These are phyloP conservation scores for Lasioglossum zephyrum DNA, from an alignment of 2,888 invertebrate genomes.

Conservation along the genomic window DNA sequence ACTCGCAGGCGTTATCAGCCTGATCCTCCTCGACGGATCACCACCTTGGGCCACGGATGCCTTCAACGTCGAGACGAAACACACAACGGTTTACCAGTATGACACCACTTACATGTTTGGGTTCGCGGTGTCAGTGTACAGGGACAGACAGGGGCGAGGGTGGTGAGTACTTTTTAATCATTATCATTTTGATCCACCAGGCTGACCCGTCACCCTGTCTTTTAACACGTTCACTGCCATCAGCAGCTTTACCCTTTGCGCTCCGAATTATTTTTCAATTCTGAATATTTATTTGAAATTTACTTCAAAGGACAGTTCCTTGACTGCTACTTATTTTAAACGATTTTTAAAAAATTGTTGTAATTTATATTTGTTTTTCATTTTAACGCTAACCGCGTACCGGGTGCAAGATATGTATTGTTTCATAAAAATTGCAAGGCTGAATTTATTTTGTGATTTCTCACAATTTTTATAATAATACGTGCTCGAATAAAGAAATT, in stretches of 20 bases:
- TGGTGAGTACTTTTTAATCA: constrained; percentile 71
- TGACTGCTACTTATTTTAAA: no score
- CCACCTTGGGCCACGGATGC: constrained; percentile 67
- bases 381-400: no score
- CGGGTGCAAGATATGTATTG: no score
- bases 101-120: constrained; percentile 81
- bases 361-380: no score
- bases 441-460: no score
- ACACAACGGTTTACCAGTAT: constrained; percentile 77
- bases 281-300: no score
- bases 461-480: no score
- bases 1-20: constrained; percentile 60
- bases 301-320: no score
- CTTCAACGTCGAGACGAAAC: constrained; percentile 81
- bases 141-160: constrained; percentile 76
- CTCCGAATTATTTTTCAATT: no score
- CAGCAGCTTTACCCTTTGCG: not conserved
- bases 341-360: no score
- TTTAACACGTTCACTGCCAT: not conserved
- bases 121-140: constrained; percentile 80
- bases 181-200: not conserved
- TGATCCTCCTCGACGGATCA: constrained; percentile 55
- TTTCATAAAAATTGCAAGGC: no score
- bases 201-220: not conserved
- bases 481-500: no score